Percentiles rank a stretch among this genome's conserved stretches.
phyloP scores from a whole-genome alignment of 2,888 invertebrate species.

The Melanostoma mellinum region DNA sequence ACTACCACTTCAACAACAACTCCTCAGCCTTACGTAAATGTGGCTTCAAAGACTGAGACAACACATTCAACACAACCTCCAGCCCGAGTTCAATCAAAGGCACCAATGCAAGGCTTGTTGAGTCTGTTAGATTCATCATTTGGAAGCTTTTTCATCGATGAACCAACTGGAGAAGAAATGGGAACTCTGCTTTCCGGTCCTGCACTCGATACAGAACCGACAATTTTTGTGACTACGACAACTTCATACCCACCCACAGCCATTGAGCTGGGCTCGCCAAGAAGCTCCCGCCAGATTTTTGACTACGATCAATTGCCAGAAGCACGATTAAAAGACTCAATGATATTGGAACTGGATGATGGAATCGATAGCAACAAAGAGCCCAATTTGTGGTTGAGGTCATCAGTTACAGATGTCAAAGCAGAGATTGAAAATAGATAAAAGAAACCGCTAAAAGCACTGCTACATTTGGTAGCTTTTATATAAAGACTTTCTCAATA shows the following conservation, averaged over 20 bases:
- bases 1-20: conserved; percentile 72
- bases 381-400: conserved; percentile 49
- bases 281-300: conserved; percentile 79
- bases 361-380: conserved; percentile 13
- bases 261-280: conserved; percentile 73
- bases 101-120: conserved; percentile 78
- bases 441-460: conserved; percentile 66
- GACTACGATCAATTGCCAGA: conserved; percentile 81
- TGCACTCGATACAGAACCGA: conserved; percentile 41
- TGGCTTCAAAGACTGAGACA: conserved; percentile 28
- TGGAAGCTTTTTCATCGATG: conserved; percentile 78
- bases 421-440: conserved; percentile 71
- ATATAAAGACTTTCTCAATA: conserved; percentile 61
- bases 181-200: conserved; percentile 48
- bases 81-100: conserved; percentile 36
- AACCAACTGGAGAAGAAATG: conserved; percentile 63
- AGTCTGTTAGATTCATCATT: conserved; percentile 79
- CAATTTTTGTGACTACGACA: conserved; percentile 71
- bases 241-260: conserved; percentile 65
- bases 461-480: conserved; percentile 7
- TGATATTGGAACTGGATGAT: conserved; percentile 44
- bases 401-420: conserved; percentile 62
- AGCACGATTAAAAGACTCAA: conserved; percentile 75
- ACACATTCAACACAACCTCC: conserved; percentile 40
- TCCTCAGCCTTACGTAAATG: conserved; percentile 46